A percentile compares a stretch with the other conserved stretches of the same genome.
Conservation (phyloP, 2,113 vertebrate species). For the Chlorocebus sabaeus region DNA sequence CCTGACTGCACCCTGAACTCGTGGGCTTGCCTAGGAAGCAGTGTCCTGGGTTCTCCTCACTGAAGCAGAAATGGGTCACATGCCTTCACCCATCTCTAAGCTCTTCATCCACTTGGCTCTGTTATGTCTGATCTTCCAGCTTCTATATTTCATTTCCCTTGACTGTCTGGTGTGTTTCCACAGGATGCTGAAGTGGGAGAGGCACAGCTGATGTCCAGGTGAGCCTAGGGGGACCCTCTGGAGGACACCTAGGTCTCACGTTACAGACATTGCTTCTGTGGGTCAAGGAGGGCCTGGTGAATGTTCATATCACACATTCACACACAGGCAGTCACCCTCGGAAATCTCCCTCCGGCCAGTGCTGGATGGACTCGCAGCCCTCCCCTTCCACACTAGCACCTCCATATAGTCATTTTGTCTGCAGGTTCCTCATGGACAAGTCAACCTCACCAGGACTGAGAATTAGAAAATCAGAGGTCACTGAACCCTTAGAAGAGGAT, state of each 20-base stretch:
- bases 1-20: background rate
- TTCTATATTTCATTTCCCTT: background rate
- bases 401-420: background rate
- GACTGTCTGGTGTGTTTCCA: background rate
- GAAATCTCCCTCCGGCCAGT: background rate
- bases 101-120: background rate
- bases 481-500: background rate
- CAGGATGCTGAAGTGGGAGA: background rate
- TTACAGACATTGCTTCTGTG: background rate
- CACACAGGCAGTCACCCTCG: no score
- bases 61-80: background rate
- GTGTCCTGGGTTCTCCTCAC: background rate
- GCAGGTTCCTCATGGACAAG: background rate
- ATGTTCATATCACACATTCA: background rate
- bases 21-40: background rate
- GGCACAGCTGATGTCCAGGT: background rate
- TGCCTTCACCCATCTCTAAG: background rate
- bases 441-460: background rate
- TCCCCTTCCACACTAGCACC: accelerated
- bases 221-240: background rate
- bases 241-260: background rate
- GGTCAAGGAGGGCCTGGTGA: background rate
- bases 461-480: background rate
- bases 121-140: background rate
- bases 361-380: background rate